phyloP scores from a whole-genome alignment of 2,888 invertebrate genomes.

The Athrips mouffetella region DNA sequence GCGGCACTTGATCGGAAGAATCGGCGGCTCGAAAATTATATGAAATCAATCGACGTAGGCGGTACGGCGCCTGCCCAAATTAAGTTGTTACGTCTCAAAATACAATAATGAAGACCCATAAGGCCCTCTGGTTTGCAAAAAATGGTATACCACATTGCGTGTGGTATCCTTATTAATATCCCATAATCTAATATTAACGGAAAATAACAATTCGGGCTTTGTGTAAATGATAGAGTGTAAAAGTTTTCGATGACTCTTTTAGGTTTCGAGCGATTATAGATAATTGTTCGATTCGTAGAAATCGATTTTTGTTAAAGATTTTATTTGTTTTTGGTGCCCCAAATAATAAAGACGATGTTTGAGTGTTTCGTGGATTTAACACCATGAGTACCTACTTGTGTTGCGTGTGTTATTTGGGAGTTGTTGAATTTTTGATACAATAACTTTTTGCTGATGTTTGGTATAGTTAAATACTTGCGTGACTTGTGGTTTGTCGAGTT shows the following conservation, averaged over 20 bases:
- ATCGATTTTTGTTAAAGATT: conserved; percentile 23
- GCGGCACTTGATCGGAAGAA: conserved; percentile 48
- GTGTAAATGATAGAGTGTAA: conserved; percentile 49
- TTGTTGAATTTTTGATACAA: neutral
- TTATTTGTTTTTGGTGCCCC: conserved; percentile 20
- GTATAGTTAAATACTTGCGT: conserved; percentile 1
- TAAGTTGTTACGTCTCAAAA: conserved; percentile 70
- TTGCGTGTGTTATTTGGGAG: neutral
- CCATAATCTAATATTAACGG: conserved; percentile 51
- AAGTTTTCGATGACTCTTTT: conserved; percentile 27
- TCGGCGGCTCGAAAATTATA: conserved; percentile 66
- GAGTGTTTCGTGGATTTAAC: conserved; percentile 9
- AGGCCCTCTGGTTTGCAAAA: conserved; percentile 64
- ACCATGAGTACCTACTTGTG: too few relatives aligned
- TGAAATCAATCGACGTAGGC: conserved; percentile 70
- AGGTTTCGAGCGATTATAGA: neutral
- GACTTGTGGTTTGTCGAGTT: conserved; percentile 2
- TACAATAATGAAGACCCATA: conserved; percentile 61
- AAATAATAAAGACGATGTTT: conserved; percentile 13
- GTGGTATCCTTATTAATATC: conserved; percentile 60
- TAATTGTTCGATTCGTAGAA: conserved; percentile 39
- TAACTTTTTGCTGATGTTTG: neutral
- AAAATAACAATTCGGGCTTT: conserved; percentile 51
- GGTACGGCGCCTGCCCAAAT: conserved; percentile 70
- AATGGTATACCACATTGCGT: conserved; percentile 53